Conservation (phyloP, 2,888 invertebrate genomes). For the Lithophane semibrunnea region DNA sequence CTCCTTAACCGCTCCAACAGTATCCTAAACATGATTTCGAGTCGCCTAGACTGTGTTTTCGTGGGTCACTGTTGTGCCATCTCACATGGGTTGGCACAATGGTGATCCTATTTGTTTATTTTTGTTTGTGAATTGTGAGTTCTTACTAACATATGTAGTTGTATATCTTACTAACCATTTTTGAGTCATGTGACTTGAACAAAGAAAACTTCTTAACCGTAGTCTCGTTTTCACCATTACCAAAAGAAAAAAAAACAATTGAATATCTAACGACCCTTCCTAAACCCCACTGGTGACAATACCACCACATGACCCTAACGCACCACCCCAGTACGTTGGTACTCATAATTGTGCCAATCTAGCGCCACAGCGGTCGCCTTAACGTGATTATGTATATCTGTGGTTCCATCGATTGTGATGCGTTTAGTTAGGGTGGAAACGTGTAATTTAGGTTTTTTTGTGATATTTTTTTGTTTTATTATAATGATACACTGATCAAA, state of each 20-base stretch:
- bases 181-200: too few species aligned
- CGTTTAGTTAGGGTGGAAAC: slow-evolving; percentile 33
- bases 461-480: slow-evolving; percentile 3
- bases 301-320: slow-evolving; percentile 24
- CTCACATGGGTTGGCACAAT: too few species aligned
- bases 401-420: slow-evolving; percentile 49
- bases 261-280: slow-evolving; percentile 23
- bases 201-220: too few species aligned
- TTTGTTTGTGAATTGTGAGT: too few species aligned
- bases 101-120: too few species aligned
- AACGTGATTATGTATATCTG: slow-evolving; percentile 66
- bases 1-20: too few species aligned
- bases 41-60: too few species aligned
- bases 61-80: too few species aligned
- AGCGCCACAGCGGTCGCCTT: slow-evolving; percentile 75
- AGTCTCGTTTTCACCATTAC: not conserved
- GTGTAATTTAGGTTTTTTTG: slow-evolving; percentile 28
- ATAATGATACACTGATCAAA: not conserved
- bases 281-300: slow-evolving; percentile 39
- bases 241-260: slow-evolving; percentile 28
- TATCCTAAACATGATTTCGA: too few species aligned
- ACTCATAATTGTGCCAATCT: slow-evolving; percentile 82
- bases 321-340: slow-evolving; percentile 37
- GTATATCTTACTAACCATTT: too few species aligned
- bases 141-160: too few species aligned